phyloP scores from a whole-genome alignment of 2,797 vertebrate species.

The Bradypodion pumilum region DNA sequence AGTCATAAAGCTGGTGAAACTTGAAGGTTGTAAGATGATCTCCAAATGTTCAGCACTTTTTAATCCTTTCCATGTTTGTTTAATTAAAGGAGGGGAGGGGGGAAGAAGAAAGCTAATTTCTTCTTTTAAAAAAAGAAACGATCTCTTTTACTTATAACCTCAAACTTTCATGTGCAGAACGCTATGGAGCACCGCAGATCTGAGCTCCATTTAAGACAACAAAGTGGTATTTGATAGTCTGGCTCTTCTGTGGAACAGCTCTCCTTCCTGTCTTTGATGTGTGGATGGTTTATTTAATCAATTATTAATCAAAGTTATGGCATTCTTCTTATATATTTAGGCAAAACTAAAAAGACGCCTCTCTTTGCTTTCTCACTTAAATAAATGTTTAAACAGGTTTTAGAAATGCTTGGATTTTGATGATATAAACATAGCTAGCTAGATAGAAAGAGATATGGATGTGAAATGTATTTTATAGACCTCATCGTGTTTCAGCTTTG shows the following conservation, averaged over 20 bases:
- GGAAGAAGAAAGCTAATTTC: slow-evolving; percentile 48
- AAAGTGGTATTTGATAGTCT: slow-evolving; percentile 95
- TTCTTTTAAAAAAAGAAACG: slow-evolving; percentile 73
- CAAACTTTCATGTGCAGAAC: slow-evolving; percentile 70
- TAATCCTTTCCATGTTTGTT: slow-evolving; percentile 82
- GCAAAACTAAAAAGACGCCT: slow-evolving; percentile 91
- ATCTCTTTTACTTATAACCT: slow-evolving; percentile 69
- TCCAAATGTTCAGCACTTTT: slow-evolving; percentile 81
- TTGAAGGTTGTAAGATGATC: slow-evolving; percentile 79
- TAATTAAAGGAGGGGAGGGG: slow-evolving; percentile 64
- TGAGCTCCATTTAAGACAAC: slow-evolving; percentile 93
- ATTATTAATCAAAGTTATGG: slow-evolving; percentile 99
- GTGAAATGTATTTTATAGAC: slow-evolving; percentile 48
- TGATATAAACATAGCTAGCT: not conserved
- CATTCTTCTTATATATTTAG: slow-evolving; percentile 88
- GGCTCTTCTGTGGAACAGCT: slow-evolving; percentile 85
- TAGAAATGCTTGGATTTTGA: slow-evolving; percentile 64
- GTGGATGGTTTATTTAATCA: slow-evolving; percentile 92
- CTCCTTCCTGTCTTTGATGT: slow-evolving; percentile 99
- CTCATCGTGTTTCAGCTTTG: slow-evolving; percentile 25
- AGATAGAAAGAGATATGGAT: not conserved
- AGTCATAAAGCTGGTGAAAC: slow-evolving; percentile 93
- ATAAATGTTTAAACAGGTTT: slow-evolving; percentile 78
- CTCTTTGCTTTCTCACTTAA: slow-evolving; percentile 82
- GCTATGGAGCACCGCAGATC: slow-evolving; percentile 75